A percentile compares a stretch with the other conserved stretches of the same genome.
Conservation (phyloP, 2,113 vertebrate genomes). For the Micronycteris hirsuta region DNA sequence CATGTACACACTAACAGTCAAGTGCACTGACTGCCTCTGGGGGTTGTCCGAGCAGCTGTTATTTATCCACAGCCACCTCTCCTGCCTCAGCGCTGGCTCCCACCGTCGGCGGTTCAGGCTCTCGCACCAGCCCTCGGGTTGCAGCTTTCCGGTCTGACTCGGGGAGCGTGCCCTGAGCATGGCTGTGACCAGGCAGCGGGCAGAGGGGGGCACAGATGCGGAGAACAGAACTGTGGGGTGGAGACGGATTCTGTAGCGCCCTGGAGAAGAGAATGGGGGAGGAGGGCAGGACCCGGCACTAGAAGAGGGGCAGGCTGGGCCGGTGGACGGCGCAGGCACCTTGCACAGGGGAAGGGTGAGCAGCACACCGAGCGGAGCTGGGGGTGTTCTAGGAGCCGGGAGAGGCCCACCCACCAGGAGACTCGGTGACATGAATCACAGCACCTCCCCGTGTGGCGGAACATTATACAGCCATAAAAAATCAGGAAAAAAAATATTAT, state of each 20-base stretch:
- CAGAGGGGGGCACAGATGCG: not conserved
- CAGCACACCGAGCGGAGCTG: fast-evolving
- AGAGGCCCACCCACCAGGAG: not conserved
- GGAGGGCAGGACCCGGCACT: too few relatives aligned
- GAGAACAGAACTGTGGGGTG: not conserved
- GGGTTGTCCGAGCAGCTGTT: not conserved
- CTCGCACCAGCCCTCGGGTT: not conserved
- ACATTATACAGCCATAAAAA: not conserved
- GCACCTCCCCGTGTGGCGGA: not conserved
- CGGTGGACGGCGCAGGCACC: fast-evolving
- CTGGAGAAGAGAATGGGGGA: not conserved
- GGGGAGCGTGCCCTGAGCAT: not conserved
- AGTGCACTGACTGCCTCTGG: not conserved
- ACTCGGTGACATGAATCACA: not conserved
- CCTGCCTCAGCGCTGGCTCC: not conserved
- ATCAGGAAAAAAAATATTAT: not conserved
- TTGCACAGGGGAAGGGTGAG: not conserved
- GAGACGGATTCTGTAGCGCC: not conserved
- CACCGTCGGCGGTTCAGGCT: not conserved
- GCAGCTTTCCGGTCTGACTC: not conserved
- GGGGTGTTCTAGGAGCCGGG: not conserved
- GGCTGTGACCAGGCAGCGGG: not conserved
- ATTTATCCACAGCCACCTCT: not conserved
- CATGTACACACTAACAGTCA: not conserved
- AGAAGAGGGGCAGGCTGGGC: fast-evolving